phyloP scores from a whole-genome alignment of 1,140 invertebrate species.

The Phymastichus coffea region DNA sequence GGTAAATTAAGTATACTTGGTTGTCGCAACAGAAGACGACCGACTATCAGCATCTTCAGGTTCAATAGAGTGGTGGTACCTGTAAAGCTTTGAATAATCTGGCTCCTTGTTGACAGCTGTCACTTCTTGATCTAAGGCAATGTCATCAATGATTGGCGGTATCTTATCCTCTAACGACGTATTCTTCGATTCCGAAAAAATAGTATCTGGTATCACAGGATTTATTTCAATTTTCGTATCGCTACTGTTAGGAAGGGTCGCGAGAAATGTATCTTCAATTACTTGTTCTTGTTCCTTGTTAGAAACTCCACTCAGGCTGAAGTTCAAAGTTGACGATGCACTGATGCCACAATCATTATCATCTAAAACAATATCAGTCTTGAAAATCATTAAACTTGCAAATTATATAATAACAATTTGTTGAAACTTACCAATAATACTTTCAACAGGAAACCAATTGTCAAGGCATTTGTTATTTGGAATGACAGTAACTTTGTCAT shows the following conservation, averaged over 20 bases:
- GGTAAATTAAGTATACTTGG: not conserved
- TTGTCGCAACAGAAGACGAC: not conserved
- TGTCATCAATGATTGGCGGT: not conserved
- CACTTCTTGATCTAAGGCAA: constrained; percentile 12
- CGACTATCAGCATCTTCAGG: not conserved
- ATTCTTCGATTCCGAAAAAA: not conserved
- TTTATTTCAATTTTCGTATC: constrained; percentile 1
- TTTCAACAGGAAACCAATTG: constrained; percentile 39
- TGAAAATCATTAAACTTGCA: not conserved
- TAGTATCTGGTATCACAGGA: not conserved
- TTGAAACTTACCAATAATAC: constrained; percentile 37
- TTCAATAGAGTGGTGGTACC: too few relatives aligned
- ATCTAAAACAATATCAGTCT: not conserved
- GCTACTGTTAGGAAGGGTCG: not conserved
- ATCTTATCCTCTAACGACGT: not conserved
- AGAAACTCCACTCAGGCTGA: not conserved
- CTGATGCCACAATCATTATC: constrained; percentile 6
- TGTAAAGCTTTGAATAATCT: not conserved
- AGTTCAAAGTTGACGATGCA: not conserved
- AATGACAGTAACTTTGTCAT: constrained; percentile 14
- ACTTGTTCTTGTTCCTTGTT: constrained; percentile 9
- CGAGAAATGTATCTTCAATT: constrained; percentile 11
- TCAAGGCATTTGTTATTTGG: constrained; percentile 23
- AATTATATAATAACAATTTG: not conserved
- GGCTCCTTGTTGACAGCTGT: not conserved